Conservation (phyloP, 2,113 vertebrate genomes). For the Oncorhynchus kisutch region DNA sequence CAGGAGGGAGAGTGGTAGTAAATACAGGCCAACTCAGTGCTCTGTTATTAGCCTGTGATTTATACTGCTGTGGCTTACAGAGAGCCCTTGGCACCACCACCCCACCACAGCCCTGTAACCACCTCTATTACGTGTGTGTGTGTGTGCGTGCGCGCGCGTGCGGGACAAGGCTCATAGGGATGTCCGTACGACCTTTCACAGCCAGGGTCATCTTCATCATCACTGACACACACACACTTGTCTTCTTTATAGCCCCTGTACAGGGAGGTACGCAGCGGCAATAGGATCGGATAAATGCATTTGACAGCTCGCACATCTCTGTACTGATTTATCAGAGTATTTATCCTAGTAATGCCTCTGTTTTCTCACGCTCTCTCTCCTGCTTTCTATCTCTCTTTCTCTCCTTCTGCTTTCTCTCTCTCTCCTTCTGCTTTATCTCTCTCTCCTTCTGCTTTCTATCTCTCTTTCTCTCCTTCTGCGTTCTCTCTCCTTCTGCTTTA, state of each 20-base stretch:
- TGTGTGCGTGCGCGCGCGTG: conserved; percentile 14
- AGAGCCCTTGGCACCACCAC: conserved; percentile 63
- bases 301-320: conserved; percentile 31
- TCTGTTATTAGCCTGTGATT: conserved; percentile 69
- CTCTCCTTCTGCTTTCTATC: neutral
- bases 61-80: conserved; percentile 56
- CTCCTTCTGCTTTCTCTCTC: neutral
- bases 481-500: neutral
- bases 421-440: neutral
- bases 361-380: conserved; percentile 10
- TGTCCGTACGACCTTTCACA: conserved; percentile 64
- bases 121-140: conserved; percentile 51
- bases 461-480: neutral
- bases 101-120: conserved; percentile 45
- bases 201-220: conserved; percentile 65
- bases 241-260: conserved; percentile 54
- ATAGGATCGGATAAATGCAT: conserved; percentile 53
- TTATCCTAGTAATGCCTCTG: conserved; percentile 58
- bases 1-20: conserved; percentile 51
- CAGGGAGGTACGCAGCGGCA: conserved; percentile 47
- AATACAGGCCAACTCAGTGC: conserved; percentile 53
- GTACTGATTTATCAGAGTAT: conserved; percentile 60
- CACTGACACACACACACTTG: conserved; percentile 1
- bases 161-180: neutral
- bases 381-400: neutral